Base-by-base conservation (phyloP, 2,797 vertebrate species). In the Champsocephalus gunnari region DNA sequence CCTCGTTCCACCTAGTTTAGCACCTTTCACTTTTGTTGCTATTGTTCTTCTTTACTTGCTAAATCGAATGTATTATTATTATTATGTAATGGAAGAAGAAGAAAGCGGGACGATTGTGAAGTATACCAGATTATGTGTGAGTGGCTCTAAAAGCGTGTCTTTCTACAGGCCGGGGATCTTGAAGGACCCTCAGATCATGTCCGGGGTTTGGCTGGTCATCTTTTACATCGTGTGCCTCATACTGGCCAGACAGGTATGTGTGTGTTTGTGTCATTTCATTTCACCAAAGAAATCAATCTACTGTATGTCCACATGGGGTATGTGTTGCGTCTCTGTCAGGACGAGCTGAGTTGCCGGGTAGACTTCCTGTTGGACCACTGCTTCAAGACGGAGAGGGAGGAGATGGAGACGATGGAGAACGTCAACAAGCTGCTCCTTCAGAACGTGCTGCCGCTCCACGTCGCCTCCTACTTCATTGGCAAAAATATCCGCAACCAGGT, bases 341-440 rank as follows among this genome's bases (percentile, higher is more conserved):
- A 97, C 0, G 97, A 97, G 82, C 92, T 97, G 78, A 92, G 95
- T 2, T 96, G 94, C 77, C 95, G 97, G 0, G 92, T 97, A 1
- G 96, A 97, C 86, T 97, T 97, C 91, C 93, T 97, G 73, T 86
- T 97, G 93, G 93, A 96, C 56, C 94, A 90, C 59, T 96, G 96
- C 38, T 96, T 97, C 86, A 86, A 94, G 64, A 81, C 82, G 38
- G 96, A 97, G 79, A 77, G 83, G 0, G 96, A 97, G 53, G 95
- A 96, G 80, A 97, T 97, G 80, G 96, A 97, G 90, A 97, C 93
- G 0, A 96, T 96, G 90, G 96, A 97, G 91, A 97, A 97, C 45
- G 89, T 97, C 65, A 98, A 97, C 82, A 94, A 93, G 72, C 95
- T 97, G 32, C 94, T 98, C 53, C 90, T 98, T 3, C 92, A 98